Percentiles rank a stretch among this genome's conserved stretches.
Evolutionary conservation across 2,113 vertebrate species (phyloP).

Genomic region (Bagarius yarrelli): DNA sequence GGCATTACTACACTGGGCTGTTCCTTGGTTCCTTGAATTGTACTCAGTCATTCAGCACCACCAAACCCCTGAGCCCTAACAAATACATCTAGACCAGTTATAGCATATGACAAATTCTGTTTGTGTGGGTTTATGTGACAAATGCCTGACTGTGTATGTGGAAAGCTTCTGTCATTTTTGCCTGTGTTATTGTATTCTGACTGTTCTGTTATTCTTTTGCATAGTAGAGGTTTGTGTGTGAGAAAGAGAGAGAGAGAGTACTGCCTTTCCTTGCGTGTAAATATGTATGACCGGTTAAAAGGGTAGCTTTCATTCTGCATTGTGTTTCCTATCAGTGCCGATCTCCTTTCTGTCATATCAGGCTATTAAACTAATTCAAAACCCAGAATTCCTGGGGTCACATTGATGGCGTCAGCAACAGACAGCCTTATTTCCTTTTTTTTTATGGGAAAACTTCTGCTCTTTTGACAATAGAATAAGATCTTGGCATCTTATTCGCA

Average conservation of each 20-base stretch:
- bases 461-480: conserved; percentile 20
- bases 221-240: neutral
- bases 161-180: neutral
- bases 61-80: conserved; percentile 37
- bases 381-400: conserved; percentile 16
- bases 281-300: conserved; percentile 9
- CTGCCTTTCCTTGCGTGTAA: neutral
- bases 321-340: conserved; percentile 36
- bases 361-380: conserved; percentile 13
- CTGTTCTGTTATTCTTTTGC: neutral
- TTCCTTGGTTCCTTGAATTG: conserved; percentile 37
- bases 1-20: conserved; percentile 52
- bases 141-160: neutral
- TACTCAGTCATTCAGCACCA: conserved; percentile 56
- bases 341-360: conserved; percentile 34
- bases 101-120: conserved; percentile 33
- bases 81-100: conserved; percentile 43
- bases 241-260: too few species aligned
- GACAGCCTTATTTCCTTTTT: conserved; percentile 25
- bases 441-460: conserved; percentile 28
- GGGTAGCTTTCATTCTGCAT: conserved; percentile 5
- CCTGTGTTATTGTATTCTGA: neutral
- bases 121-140: conserved; percentile 5
- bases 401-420: conserved; percentile 15
- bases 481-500: conserved; percentile 47